Base-by-base conservation (phyloP, 2,888 invertebrate species). In the Rhingia campestris region DNA sequence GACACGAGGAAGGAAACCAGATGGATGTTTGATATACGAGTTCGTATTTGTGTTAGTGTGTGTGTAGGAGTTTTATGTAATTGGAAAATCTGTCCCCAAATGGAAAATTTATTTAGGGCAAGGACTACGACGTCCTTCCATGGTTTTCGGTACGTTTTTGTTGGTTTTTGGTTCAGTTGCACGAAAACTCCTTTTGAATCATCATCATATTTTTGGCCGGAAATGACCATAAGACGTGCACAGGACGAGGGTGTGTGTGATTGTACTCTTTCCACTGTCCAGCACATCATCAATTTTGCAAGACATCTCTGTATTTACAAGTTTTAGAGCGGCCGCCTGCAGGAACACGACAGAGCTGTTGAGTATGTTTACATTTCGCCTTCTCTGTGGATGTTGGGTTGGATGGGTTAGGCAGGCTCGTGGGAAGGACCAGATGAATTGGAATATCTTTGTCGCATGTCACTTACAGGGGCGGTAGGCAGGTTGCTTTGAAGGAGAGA, bases 81-180 rank as follows among this genome's bases (percentile, higher is more conserved):
- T 79, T 82, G 82, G 67, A 79, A 82, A 82, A 69, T 64, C 69
- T 45, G 69, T 69, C 56, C 63, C 64, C 56, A 54, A 69, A 82
- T 69, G 73, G 77, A 69, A 74, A 82, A 69, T 69, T 49, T 79
- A 79, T 79, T 73, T 79, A 64, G 79, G 47, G 14, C 73, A 74
- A 79, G 82, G 73, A 74, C 69, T 74, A 7, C 33, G 56, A 39
- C 37, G 64, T 66, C 64, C 51, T 66, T 41, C 53, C 30, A 32
- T 41, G 32, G 47, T 49, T 49, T 49, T 22, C 22, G 22, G 22
- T 22, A 22, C 22, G 47, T 7, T 22, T 30, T 41, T 9, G 49
- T 49, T 9, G 49, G 30, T 49, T 45, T 22, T 22, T 22, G 22
- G 22, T 22, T 22, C 22, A 22, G 22, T 22, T 22, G 22, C 22